phyloP scores from a whole-genome alignment of 2,113 vertebrate genomes.

The Gymnorhina tibicen region DNA sequence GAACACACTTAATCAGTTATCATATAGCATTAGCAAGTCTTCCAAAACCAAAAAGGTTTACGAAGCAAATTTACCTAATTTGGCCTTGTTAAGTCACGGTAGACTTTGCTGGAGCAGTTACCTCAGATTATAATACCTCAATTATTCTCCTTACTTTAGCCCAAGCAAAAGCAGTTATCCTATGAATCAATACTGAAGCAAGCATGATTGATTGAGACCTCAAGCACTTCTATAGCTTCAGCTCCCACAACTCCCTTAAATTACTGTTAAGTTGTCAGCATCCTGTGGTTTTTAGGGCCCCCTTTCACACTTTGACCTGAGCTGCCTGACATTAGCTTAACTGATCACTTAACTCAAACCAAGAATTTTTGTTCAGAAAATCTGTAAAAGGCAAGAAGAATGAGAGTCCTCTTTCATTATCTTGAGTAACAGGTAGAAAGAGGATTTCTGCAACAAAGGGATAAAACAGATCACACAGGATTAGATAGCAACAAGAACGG shows the following conservation, averaged over 20 bases:
- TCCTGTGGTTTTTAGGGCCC: accelerated
- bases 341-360: not conserved
- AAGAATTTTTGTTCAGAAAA: not conserved
- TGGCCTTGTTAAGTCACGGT: not conserved
- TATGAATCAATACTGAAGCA: not conserved
- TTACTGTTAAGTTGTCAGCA: not conserved
- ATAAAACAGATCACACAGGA: not conserved
- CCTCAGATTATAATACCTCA: not conserved
- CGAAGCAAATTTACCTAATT: not conserved
- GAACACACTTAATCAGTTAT: not conserved
- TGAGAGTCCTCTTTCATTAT: not conserved
- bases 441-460: not conserved
- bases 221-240: not conserved
- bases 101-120: not conserved
- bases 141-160: not conserved
- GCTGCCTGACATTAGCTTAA: not conserved
- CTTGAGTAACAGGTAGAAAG: not conserved
- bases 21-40: not conserved
- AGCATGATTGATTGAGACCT: not conserved
- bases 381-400: not conserved
- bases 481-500: not conserved
- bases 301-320: not conserved
- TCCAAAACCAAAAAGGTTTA: not conserved
- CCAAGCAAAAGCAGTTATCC: not conserved
- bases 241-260: not conserved